Evolutionary conservation across 1,140 invertebrate species (phyloP).

Genomic region (Goniozus legneri): DNA sequence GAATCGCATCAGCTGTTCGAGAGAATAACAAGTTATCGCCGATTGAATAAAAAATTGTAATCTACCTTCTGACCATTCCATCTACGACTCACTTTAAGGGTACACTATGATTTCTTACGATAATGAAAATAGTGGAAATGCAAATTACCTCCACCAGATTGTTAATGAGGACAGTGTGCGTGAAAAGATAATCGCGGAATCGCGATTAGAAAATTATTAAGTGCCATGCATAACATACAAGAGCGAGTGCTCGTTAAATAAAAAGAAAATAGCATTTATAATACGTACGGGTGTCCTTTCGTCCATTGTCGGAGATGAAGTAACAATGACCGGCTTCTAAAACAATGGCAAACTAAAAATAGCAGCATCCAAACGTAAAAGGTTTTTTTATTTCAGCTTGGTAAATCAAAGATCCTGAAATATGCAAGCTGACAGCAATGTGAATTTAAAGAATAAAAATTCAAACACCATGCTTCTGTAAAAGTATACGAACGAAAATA

Average conservation of each 20-base stretch:
- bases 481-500: no score
- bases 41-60: no score
- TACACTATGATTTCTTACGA: not conserved
- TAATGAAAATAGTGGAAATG: not conserved
- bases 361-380: slow-evolving; percentile 41
- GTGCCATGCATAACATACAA: no score
- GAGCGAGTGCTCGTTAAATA: no score
- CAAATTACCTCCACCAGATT: not conserved
- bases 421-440: slow-evolving; percentile 32
- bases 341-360: slow-evolving; percentile 52
- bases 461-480: no score
- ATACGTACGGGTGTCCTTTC: slow-evolving; percentile 54
- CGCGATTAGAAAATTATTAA: slow-evolving; percentile 4
- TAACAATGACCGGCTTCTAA: slow-evolving; percentile 42
- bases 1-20: slow-evolving; percentile 49
- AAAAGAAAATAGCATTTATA: slow-evolving; percentile 8
- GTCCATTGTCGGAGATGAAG: slow-evolving; percentile 30
- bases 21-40: no score
- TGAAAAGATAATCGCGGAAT: not conserved
- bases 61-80: no score
- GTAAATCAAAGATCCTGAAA: slow-evolving; percentile 25
- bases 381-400: slow-evolving; percentile 25
- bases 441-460: slow-evolving; percentile 5
- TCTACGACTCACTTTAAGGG: not conserved
- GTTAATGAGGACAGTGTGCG: not conserved